Percentiles rank a stretch among this genome's conserved stretches.
Evolutionary conservation across 2,113 vertebrate species (phyloP).

Genomic region (Prochilodus magdalenae): DNA sequence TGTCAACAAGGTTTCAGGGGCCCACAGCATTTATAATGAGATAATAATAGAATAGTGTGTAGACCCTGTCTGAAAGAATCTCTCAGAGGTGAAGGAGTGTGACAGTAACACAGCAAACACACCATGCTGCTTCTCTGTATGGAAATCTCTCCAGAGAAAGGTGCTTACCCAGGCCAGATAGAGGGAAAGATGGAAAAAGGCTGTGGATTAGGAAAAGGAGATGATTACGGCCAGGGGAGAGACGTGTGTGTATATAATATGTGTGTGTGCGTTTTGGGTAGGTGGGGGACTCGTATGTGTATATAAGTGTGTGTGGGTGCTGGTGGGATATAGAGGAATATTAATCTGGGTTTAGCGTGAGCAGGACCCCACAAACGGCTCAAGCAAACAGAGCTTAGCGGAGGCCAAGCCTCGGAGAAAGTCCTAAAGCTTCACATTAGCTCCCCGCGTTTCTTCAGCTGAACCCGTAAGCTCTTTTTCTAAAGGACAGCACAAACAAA

Average conservation of each 20-base stretch:
- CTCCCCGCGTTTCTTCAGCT: conserved; percentile 92
- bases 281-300: conserved; percentile 63
- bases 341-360: conserved; percentile 98
- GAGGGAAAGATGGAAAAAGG: conserved; percentile 89
- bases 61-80: conserved; percentile 37
- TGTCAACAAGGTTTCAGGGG: neutral
- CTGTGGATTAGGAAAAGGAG: conserved; percentile 88
- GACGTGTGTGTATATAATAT: conserved; percentile 75
- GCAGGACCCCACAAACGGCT: conserved; percentile 91
- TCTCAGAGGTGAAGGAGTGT: conserved; percentile 70
- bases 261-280: conserved; percentile 25
- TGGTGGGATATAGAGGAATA: conserved; percentile 92
- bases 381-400: conserved; percentile 92
- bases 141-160: conserved; percentile 85
- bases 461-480: conserved; percentile 95
- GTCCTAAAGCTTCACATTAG: conserved; percentile 97
- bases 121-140: conserved; percentile 72
- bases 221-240: conserved; percentile 82
- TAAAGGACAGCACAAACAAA: conserved; percentile 96
- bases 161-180: conserved; percentile 91
- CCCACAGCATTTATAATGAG: neutral
- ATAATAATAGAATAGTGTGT: neutral
- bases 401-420: conserved; percentile 91
- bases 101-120: conserved; percentile 69
- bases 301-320: conserved; percentile 84